phyloP scores from a whole-genome alignment of 1,140 invertebrate species.

The Sesamia nonagrioides region DNA sequence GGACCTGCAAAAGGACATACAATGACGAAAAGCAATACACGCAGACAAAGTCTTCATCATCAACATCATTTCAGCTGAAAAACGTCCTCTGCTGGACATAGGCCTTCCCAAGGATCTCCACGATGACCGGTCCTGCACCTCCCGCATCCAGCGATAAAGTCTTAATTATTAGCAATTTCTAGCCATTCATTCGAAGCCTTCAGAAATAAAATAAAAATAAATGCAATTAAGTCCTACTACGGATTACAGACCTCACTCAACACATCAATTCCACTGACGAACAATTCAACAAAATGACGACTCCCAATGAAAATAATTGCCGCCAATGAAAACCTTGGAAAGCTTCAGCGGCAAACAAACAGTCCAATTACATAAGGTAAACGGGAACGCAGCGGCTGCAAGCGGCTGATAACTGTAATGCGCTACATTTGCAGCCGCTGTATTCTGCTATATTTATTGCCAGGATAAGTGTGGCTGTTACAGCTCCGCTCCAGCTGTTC shows the following conservation, averaged over 20 bases:
- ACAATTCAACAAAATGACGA: constrained; percentile 1
- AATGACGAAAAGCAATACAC: too few species aligned
- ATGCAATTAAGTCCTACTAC: background rate
- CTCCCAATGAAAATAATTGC: constrained; percentile 16
- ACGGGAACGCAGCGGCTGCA: background rate
- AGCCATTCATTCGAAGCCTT: too few species aligned
- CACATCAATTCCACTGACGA: background rate
- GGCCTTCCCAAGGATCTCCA: too few species aligned
- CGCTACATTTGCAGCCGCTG: background rate
- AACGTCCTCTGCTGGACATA: too few species aligned
- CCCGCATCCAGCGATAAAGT: too few species aligned
- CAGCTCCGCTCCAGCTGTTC: too few species aligned
- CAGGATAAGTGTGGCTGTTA: background rate
- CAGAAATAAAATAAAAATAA: background rate
- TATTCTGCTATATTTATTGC: constrained; percentile 9
- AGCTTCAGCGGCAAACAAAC: constrained; percentile 6
- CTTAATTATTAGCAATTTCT: too few species aligned
- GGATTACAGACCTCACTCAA: background rate
- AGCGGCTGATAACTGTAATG: background rate
- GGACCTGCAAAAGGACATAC: too few species aligned
- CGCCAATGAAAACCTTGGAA: constrained; percentile 5
- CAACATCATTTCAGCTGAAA: too few species aligned
- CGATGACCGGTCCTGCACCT: too few species aligned
- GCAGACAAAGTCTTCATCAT: too few species aligned
- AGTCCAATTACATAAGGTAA: constrained; percentile 30